Conservation (phyloP, 2,888 invertebrate species). For the Cephus spinipes region DNA sequence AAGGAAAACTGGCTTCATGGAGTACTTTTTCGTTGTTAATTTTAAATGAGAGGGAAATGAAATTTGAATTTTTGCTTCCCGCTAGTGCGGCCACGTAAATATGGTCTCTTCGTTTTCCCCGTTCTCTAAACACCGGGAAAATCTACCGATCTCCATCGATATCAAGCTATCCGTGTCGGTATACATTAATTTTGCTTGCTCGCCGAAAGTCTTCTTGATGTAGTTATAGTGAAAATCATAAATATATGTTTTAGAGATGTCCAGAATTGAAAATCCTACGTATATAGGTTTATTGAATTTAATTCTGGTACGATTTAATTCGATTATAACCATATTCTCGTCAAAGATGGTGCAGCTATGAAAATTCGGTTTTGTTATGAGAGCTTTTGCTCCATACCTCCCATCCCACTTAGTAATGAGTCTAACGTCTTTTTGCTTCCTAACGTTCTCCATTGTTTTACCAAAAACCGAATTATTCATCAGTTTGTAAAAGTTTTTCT, state of each 20-base stretch:
- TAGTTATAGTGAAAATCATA: constrained; percentile 30
- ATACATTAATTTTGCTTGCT: constrained; percentile 39
- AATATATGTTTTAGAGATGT: constrained; percentile 21
- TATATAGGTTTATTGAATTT: constrained; percentile 30
- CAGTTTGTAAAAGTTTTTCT: too few species aligned
- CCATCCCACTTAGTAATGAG: constrained; percentile 51
- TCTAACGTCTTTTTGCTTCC: constrained; percentile 51
- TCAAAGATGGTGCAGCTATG: constrained; percentile 48
- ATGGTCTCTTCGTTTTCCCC: too few species aligned
- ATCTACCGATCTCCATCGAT: too few species aligned
- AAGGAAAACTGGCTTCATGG: too few species aligned
- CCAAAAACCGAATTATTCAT: constrained; percentile 62
- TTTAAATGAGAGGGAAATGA: too few species aligned
- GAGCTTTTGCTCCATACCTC: constrained; percentile 49
- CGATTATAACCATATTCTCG: constrained; percentile 50
- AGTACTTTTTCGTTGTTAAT: too few species aligned
- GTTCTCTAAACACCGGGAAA: too few species aligned
- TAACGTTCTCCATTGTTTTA: constrained; percentile 57
- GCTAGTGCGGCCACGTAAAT: too few species aligned
- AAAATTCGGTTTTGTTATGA: constrained; percentile 53
- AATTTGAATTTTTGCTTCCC: too few species aligned
- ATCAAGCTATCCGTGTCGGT: constrained; percentile 52
- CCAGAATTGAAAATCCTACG: constrained; percentile 20
- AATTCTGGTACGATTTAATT: constrained; percentile 20
- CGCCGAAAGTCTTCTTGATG: constrained; percentile 12